A percentile compares a stretch with the other conserved stretches of the same genome.
phyloP scores from a whole-genome alignment of 1,140 invertebrate species.

The Drosophila pruinosa region DNA sequence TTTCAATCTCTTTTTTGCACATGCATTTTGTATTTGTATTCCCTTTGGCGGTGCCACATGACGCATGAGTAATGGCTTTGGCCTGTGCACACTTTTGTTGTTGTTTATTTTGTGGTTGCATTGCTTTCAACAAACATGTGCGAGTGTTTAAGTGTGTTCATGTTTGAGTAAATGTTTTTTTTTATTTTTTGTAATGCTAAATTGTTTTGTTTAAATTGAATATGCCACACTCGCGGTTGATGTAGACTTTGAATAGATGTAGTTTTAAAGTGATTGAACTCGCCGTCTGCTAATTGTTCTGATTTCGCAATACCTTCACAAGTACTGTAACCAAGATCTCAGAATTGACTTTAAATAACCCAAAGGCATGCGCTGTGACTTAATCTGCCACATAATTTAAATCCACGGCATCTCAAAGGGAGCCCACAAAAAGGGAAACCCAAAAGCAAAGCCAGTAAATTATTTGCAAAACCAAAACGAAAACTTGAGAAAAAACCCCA shows the following conservation, averaged over 20 bases:
- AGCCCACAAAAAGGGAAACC: slow-evolving; percentile 36
- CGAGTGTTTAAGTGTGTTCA: slow-evolving; percentile 11
- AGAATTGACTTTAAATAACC: slow-evolving; percentile 58
- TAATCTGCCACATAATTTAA: slow-evolving; percentile 75
- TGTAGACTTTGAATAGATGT: background rate
- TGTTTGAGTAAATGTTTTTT: slow-evolving; percentile 5
- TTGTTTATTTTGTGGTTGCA: slow-evolving; percentile 72
- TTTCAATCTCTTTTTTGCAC: slow-evolving; percentile 25
- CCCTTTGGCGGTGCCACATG: slow-evolving; percentile 66
- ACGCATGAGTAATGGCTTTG: slow-evolving; percentile 79
- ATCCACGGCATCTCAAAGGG: slow-evolving; percentile 44
- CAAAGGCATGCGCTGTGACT: slow-evolving; percentile 67
- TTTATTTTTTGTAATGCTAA: slow-evolving; percentile 50
- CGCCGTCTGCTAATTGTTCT: background rate
- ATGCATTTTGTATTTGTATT: slow-evolving; percentile 69
- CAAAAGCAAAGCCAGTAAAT: slow-evolving; percentile 13
- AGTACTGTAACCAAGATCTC: background rate
- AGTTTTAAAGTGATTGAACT: background rate
- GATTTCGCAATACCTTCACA: too few relatives aligned
- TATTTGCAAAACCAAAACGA: slow-evolving; percentile 18
- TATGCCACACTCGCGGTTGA: slow-evolving; percentile 26
- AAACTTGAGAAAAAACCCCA: background rate
- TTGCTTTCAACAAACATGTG: slow-evolving; percentile 43
- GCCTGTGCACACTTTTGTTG: slow-evolving; percentile 37
- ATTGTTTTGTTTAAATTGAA: slow-evolving; percentile 78